Conservation (phyloP, 2,113 vertebrate genomes). For the Pachycephala philippinensis region DNA sequence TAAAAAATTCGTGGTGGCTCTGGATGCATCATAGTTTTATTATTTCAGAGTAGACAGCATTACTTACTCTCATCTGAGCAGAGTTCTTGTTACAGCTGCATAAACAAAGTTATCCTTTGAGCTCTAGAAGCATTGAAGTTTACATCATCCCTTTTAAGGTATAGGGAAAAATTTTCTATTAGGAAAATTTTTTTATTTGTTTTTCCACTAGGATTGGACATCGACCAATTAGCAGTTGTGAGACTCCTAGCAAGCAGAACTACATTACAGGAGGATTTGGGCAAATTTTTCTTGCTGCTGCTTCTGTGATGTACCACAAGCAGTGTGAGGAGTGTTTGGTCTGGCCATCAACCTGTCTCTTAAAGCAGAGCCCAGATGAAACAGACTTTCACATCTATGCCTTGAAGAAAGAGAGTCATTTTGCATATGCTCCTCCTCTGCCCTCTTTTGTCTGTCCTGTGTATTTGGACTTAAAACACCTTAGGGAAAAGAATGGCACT, state of each 20-base stretch:
- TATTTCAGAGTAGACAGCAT: neutral
- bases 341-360: neutral
- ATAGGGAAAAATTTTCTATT: neutral
- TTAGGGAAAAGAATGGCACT: neutral
- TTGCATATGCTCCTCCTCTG: fast-evolving
- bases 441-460: neutral
- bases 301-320: neutral
- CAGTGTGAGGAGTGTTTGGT: neutral
- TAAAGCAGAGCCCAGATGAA: neutral
- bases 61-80: neutral
- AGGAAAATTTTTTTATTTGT: neutral
- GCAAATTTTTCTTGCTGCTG: neutral
- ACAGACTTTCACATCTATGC: neutral
- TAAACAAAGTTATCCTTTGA: neutral
- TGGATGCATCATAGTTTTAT: neutral
- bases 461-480: neutral
- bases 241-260: neutral
- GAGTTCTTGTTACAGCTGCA: neutral
- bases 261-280: neutral
- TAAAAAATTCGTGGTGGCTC: neutral
- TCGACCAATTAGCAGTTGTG: neutral
- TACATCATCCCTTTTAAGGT: neutral
- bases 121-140: neutral
- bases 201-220: slow-evolving; percentile 36
- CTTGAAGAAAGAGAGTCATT: neutral